Percentiles rank a stretch among this genome's conserved stretches.
Evolutionary conservation across 2,113 vertebrate genomes (phyloP).

Genomic region (Oncorhynchus mykiss): DNA sequence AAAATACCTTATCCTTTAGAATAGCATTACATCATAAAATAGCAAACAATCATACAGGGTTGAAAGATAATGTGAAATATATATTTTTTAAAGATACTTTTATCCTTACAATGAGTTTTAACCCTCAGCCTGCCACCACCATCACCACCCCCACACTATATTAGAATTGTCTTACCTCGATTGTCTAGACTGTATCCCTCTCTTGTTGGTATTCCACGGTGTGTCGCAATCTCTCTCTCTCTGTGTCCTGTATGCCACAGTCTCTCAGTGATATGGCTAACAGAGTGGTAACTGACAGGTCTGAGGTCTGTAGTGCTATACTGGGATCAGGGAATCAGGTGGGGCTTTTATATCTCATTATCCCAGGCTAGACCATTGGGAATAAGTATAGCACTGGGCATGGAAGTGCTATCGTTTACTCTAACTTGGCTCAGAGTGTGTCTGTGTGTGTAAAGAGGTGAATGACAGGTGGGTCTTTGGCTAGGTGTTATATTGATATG

Average conservation of each 20-base stretch:
- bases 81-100: too few species aligned
- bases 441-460: slow-evolving; percentile 2
- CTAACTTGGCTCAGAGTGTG: not conserved
- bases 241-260: not conserved
- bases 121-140: too few species aligned
- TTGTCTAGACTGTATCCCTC: not conserved
- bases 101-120: too few species aligned
- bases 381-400: slow-evolving; percentile 47
- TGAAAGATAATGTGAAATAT: too few species aligned
- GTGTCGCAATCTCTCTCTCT: not conserved
- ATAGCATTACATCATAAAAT: too few species aligned
- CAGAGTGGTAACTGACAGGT: slow-evolving; percentile 1
- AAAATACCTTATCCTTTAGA: too few species aligned
- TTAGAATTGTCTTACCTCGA: not conserved
- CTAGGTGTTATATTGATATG: too few species aligned
- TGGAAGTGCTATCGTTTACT: not conserved
- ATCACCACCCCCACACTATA: not conserved
- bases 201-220: not conserved
- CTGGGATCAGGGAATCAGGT: slow-evolving; percentile 28
- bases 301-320: slow-evolving; percentile 16
- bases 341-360: slow-evolving; percentile 51
- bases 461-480: not conserved
- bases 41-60: too few species aligned
- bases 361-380: slow-evolving; percentile 26
- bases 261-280: slow-evolving; percentile 8